These are phyloP conservation scores for Drymonia ruficornis DNA, from an alignment of 2,888 invertebrate species.

Conservation along the genomic window DNA sequence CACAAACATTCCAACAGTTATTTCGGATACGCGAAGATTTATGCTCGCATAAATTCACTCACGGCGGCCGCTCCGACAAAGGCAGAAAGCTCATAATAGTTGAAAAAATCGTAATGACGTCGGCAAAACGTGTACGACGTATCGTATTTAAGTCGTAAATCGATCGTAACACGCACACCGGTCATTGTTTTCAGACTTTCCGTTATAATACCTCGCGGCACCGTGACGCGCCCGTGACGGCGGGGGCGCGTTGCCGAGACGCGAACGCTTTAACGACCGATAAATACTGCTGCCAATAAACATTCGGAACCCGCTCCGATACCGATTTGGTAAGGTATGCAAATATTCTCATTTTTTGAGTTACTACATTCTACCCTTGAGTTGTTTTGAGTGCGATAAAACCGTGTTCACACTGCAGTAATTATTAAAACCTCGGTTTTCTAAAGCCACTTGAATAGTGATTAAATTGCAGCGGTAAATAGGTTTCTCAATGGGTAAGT, in stretches of 20 bases:
- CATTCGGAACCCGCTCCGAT: conserved; percentile 41
- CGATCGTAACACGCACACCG: conserved; percentile 54
- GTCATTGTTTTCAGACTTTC: conserved; percentile 51
- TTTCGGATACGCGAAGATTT: background rate
- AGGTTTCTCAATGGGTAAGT: no score
- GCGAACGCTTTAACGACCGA: conserved; percentile 59
- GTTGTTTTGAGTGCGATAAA: background rate
- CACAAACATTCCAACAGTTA: background rate
- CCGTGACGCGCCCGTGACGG: conserved; percentile 60
- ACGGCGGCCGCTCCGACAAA: conserved; percentile 3
- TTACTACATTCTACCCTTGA: no score
- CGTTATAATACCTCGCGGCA: conserved; percentile 50
- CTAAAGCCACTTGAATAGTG: no score
- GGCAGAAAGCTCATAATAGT: conserved; percentile 6
- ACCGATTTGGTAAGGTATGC: background rate
- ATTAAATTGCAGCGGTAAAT: no score
- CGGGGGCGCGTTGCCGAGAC: conserved; percentile 49
- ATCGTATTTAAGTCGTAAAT: conserved; percentile 47
- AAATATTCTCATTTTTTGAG: no score
- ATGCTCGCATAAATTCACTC: background rate
- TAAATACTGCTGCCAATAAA: conserved; percentile 62
- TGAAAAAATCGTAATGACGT: conserved; percentile 4
- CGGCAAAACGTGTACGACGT: conserved; percentile 12
- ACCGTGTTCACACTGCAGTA: no score
- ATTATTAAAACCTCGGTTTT: no score